Evolutionary conservation across 2,888 invertebrate species (phyloP), one percentile per base, ranked within the genome.

Genomic region (Galerucella pusilla): DNA sequence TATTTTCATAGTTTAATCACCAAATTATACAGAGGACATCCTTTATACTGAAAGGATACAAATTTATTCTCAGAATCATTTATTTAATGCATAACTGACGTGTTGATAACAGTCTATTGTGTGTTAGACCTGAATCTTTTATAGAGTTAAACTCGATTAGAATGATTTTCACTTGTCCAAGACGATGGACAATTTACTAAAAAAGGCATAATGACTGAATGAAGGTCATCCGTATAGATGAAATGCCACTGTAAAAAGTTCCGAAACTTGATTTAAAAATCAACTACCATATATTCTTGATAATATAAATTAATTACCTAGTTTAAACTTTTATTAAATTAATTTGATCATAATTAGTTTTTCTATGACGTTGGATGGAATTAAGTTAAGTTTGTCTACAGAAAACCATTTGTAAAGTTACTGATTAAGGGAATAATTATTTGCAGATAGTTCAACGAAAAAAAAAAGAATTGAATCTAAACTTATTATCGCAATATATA

Each of bases 11-110:
- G n/a, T n/a, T 54, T 16, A 54, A 54, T 16, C 54, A 6, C 7
- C 12, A 2, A 60, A 60, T 60, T 60, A 60, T 10, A 28, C 20
- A 60, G 12, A 28, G 60, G 60, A 60, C 60, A 60, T 60, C 60
- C 60, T 60, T 28, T 60, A 28, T 60, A 25, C 14, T 25, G 4
- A 60, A 25, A 14, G 10, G 10, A 25, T 25, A 60, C 60, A 60
- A 28, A 60, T 25, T 60, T 20, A 28, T 60, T 60, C 25, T 25
- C 20, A 20, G 3, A 60, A 20, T 25, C 11, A 12, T 25, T 49
- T 49, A 10, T 49, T 49, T 49, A 49, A 49, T 60, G 2, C 7
- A 25, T 20, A 60, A 28, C 49, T 12, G 49, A 9, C 35, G 35
- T 42, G 7, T 57, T 11, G 49, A 14, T 49, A 49, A 49, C 14